A percentile compares a stretch with the other conserved stretches of the same genome.
Evolutionary conservation across 2,888 invertebrate species (phyloP).

Genomic region (Drosophila colorata): DNA sequence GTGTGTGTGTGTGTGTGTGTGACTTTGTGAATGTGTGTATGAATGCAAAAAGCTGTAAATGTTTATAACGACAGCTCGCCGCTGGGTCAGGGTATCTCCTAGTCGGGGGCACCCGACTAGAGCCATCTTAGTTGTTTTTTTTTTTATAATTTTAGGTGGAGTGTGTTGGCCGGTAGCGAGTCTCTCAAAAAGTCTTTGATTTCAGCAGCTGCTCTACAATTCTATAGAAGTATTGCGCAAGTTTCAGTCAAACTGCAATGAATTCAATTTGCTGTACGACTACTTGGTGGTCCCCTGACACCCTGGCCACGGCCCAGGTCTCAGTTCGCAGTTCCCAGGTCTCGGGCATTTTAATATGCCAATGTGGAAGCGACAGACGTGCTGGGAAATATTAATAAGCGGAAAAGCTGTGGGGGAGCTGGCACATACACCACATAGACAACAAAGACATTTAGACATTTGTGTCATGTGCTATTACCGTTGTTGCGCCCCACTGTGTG

Average conservation of each 20-base stretch:
- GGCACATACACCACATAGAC: constrained; percentile 18
- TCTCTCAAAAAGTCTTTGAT: constrained; percentile 57
- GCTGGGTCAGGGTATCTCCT: too few species aligned
- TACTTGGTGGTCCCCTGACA: constrained; percentile 13
- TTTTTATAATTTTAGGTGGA: constrained; percentile 12
- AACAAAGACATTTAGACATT: constrained; percentile 57
- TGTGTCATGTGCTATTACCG: constrained; percentile 73
- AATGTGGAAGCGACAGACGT: constrained; percentile 55
- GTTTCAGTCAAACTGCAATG: constrained; percentile 57
- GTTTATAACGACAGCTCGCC: too few species aligned
- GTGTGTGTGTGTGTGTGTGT: too few species aligned
- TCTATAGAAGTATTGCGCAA: constrained; percentile 67
- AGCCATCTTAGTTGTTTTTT: too few species aligned
- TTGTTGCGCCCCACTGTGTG: constrained; percentile 58
- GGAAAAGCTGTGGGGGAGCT: constrained; percentile 70
- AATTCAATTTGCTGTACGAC: constrained; percentile 46
- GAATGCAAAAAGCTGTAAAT: too few species aligned
- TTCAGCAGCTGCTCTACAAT: constrained; percentile 55
- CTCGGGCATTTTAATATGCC: constrained; percentile 51
- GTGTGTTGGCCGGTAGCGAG: constrained; percentile 47
- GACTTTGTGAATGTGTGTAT: too few species aligned
- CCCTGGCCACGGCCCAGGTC: constrained; percentile 19
- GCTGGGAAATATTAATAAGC: constrained; percentile 76
- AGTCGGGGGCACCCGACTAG: too few species aligned
- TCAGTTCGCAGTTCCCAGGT: constrained; percentile 7